These are phyloP conservation scores for Pipra filicauda DNA, from an alignment of 2,113 vertebrate species.

Conservation along the genomic window DNA sequence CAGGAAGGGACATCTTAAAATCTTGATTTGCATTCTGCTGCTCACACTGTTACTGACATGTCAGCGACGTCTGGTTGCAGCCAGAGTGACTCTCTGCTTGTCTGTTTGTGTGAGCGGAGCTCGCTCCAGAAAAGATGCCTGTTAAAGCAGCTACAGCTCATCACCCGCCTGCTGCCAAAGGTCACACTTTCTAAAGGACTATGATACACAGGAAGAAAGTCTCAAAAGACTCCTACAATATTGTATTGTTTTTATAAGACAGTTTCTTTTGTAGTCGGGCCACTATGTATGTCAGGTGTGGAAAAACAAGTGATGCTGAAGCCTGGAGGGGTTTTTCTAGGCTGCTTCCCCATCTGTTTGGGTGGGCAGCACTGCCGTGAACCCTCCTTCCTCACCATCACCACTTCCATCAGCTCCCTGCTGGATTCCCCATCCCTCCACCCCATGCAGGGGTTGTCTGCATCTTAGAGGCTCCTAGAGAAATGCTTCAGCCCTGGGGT, in stretches of 20 bases:
- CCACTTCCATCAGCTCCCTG: neutral
- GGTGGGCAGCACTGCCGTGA: neutral
- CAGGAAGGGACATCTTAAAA: neutral
- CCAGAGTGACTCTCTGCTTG: neutral
- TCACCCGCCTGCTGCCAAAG: neutral
- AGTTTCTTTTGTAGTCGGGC: neutral
- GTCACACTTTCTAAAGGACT: neutral
- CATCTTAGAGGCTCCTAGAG: neutral
- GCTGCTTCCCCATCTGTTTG: neutral
- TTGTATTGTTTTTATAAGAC: neutral
- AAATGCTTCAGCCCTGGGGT: neutral
- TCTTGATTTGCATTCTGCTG: slow-evolving; percentile 17
- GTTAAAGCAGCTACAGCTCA: neutral
- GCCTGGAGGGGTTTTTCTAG: neutral
- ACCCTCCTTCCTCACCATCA: neutral
- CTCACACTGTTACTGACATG: neutral
- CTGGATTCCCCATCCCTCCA: neutral
- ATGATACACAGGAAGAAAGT: neutral
- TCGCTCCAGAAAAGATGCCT: neutral
- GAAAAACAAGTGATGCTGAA: neutral
- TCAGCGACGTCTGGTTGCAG: neutral
- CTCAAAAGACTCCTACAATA: neutral
- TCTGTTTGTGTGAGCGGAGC: neutral
- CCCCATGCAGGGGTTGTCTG: fast-evolving
- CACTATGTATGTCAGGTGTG: neutral